Base-by-base conservation (phyloP, 2,113 vertebrate genomes). In the Condylura cristata region DNA sequence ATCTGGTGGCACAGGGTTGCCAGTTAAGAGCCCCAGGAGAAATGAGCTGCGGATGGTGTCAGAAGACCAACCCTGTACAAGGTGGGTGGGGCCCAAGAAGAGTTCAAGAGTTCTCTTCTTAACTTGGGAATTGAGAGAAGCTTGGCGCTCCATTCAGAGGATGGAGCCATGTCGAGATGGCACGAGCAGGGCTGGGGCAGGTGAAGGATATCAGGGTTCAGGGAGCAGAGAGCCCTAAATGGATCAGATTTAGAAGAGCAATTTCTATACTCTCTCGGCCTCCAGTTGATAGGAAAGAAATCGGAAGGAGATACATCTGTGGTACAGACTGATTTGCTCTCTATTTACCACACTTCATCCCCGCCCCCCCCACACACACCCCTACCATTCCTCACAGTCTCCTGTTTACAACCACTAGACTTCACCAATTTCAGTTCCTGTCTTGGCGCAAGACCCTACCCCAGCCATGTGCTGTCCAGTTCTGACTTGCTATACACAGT, bases 101-200 rank as follows among this genome's bases (percentile, higher is more conserved):
- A 82, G n/a, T 37, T 71, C 12, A 78, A 60, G 70, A 3, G 7
- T 68, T 83, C 66, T 89, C 53, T 3, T 78, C 88, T 85, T 56
- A 51, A 83, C 32, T 81, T 80, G 86, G 60, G 53, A 86, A 37
- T 2, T n/a, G 56, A 44, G n/a, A 46, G 32, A 80, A 39, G 7
- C 79, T 90, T 60, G n/a, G 70, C 66, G 41, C 56, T 93, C 75
- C 65, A 26, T 68, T 91, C 79, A 80, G 71, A 92, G 68, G 65
- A 65, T 44, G n/a, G 46, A 58, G 39, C 41, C 71, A 44, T 24
- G 32, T 65, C 12, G 63, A 75, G 26, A 41, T 51, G 65, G 34
- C 66, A 26, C 20, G 63, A 68, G 39, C 16, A 79, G 32, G 58
- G 28, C 28, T 61, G 85, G 75, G 83, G 74, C 56, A 76, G 87